Conservation (phyloP, 2,888 invertebrate species). For the Dysmachus trigonus region DNA sequence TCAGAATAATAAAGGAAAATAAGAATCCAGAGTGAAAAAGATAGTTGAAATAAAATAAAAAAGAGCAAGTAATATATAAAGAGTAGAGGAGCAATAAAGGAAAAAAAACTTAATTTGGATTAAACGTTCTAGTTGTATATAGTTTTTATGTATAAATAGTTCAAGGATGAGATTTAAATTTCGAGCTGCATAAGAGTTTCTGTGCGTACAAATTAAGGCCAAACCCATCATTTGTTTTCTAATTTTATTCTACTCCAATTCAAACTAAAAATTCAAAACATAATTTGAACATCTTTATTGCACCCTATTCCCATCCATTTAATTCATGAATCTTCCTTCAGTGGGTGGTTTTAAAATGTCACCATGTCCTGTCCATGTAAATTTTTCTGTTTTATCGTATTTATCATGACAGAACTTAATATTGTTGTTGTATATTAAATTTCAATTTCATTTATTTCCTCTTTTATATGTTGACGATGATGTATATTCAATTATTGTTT, state of each 20-base stretch:
- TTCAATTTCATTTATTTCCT: background rate
- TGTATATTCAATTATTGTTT: background rate
- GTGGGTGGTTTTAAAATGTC: background rate
- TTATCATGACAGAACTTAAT: too few relatives aligned
- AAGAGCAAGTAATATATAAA: too few relatives aligned
- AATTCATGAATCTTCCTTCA: conserved; percentile 25
- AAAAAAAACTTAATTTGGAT: background rate
- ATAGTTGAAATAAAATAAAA: too few relatives aligned
- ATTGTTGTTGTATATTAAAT: background rate
- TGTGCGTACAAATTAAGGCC: background rate
- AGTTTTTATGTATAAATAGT: too few relatives aligned
- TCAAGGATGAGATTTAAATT: background rate
- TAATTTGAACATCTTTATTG: conserved; percentile 41
- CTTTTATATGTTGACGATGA: too few relatives aligned
- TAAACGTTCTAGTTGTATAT: background rate
- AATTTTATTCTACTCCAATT: background rate
- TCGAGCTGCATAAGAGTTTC: background rate
- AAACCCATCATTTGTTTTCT: background rate
- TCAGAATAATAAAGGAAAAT: background rate
- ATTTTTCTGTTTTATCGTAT: too few relatives aligned
- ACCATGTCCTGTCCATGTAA: background rate
- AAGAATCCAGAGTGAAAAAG: too few relatives aligned
- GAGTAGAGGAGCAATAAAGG: background rate
- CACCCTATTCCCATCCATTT: conserved; percentile 46
- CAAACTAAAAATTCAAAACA: background rate